A percentile compares a stretch with the other conserved stretches of the same genome.
These are phyloP conservation scores for Drosophila gaucha DNA, from an alignment of 2,888 invertebrate genomes.

Conservation along the genomic window DNA sequence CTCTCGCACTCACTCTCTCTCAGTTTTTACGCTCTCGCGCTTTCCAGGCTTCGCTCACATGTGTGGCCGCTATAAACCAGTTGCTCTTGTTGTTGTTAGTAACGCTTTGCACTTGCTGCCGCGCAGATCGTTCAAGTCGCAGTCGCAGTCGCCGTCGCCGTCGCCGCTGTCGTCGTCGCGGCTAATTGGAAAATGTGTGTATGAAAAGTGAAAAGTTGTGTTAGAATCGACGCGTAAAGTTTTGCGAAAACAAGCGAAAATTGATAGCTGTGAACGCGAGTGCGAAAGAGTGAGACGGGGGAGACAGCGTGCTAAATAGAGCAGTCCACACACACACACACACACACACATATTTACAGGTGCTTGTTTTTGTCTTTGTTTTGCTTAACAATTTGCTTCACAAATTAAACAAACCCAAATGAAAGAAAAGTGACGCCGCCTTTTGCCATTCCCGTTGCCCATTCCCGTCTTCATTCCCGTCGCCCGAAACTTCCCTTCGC, in stretches of 20 bases:
- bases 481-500: constrained; percentile 21
- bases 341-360: constrained; percentile 53
- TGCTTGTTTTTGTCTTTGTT: constrained; percentile 35
- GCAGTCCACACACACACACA: background rate
- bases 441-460: constrained; percentile 8
- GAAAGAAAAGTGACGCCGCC: constrained; percentile 40
- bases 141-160: constrained; percentile 15
- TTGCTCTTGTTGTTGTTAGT: constrained; percentile 71
- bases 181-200: constrained; percentile 52
- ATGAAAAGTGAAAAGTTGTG: constrained; percentile 70
- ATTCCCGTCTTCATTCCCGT: constrained; percentile 10
- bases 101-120: constrained; percentile 63
- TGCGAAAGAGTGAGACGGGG: background rate
- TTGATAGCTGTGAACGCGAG: background rate
- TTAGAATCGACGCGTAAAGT: constrained; percentile 31
- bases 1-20: constrained; percentile 10
- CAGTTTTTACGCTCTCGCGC: constrained; percentile 6
- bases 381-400: constrained; percentile 57
- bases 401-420: constrained; percentile 38
- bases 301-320: background rate
- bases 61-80: constrained; percentile 60
- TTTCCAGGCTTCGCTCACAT: constrained; percentile 44
- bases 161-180: constrained; percentile 16
- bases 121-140: constrained; percentile 58
- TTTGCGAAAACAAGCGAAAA: constrained; percentile 20